Evolutionary conservation across 2,797 vertebrate species (phyloP).

Genomic region (Toxotes lorentzi): DNA sequence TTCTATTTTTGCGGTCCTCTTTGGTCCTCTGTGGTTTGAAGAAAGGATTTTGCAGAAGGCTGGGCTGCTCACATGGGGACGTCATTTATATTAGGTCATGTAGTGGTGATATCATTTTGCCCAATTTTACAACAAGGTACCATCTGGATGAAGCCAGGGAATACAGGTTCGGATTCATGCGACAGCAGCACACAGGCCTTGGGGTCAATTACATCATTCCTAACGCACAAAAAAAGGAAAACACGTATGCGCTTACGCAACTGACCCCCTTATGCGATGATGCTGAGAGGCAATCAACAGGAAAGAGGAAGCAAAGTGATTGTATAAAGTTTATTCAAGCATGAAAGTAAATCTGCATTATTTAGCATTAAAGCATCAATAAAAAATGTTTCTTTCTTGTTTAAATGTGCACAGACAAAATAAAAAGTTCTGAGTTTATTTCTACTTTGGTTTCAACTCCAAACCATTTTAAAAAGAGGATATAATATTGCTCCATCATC

Average conservation of each 20-base stretch:
- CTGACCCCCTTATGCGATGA: constrained; percentile 43
- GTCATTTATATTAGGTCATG: not conserved
- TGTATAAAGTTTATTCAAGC: constrained; percentile 64
- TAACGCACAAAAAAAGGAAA: constrained; percentile 30
- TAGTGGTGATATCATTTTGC: not conserved
- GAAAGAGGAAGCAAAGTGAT: constrained; percentile 57
- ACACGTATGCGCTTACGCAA: constrained; percentile 74
- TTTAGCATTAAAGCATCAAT: constrained; percentile 73
- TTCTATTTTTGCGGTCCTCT: constrained; percentile 66
- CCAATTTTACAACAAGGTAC: not conserved
- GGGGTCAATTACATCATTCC: constrained; percentile 71
- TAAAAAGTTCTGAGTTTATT: not conserved
- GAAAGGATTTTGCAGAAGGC: constrained; percentile 38
- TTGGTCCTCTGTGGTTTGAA: constrained; percentile 29
- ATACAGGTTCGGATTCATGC: constrained; percentile 44
- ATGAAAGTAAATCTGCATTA: constrained; percentile 72
- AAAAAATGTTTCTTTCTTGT: constrained; percentile 53
- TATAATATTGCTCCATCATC: not conserved
- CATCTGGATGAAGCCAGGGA: constrained; percentile 37
- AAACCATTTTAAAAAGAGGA: constrained; percentile 9
- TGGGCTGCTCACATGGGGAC: constrained; percentile 10
- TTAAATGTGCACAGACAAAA: constrained; percentile 34
- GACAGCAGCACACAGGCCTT: constrained; percentile 41
- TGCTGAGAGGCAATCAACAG: constrained; percentile 50
- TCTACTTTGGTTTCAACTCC: constrained; percentile 5